phyloP scores from a whole-genome alignment of 2,888 invertebrate species.

The Abrostola tripartita region DNA sequence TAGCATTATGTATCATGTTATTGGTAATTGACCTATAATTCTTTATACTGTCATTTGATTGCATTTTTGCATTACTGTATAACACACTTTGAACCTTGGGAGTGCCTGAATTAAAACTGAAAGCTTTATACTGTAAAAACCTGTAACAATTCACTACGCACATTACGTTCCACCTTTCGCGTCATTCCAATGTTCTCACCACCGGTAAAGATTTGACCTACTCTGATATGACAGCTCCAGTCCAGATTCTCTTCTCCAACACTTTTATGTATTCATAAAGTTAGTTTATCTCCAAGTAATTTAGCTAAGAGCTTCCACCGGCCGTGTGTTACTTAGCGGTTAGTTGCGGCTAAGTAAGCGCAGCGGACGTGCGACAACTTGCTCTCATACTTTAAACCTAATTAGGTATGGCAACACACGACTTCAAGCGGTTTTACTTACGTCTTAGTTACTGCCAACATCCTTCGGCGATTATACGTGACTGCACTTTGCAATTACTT shows the following conservation, averaged over 20 bases:
- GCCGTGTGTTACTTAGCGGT: slow-evolving; percentile 22
- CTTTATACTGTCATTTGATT: too few species aligned
- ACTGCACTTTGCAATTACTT: background rate
- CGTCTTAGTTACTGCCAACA: slow-evolving; percentile 1
- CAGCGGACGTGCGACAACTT: slow-evolving; percentile 40
- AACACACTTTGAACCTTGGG: too few species aligned
- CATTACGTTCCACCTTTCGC: too few species aligned
- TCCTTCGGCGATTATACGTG: slow-evolving; percentile 1
- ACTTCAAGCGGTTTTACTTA: slow-evolving; percentile 21
- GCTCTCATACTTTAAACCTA: slow-evolving; percentile 45
- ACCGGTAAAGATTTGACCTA: too few species aligned
- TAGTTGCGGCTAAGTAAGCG: slow-evolving; percentile 30
- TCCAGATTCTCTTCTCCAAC: background rate
- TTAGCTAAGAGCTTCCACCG: slow-evolving; percentile 17
- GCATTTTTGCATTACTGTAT: too few species aligned
- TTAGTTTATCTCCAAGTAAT: slow-evolving; percentile 31
- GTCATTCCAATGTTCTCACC: too few species aligned
- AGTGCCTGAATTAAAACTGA: too few species aligned
- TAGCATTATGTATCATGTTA: too few species aligned
- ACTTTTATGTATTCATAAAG: slow-evolving; percentile 44
- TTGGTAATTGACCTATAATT: too few species aligned
- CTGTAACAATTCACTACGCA: too few species aligned
- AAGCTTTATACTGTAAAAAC: too few species aligned
- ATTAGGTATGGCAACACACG: slow-evolving; percentile 53
- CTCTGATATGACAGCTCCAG: background rate